Conservation (phyloP, 2,113 vertebrate species). For the Hippocampus barbouri region DNA sequence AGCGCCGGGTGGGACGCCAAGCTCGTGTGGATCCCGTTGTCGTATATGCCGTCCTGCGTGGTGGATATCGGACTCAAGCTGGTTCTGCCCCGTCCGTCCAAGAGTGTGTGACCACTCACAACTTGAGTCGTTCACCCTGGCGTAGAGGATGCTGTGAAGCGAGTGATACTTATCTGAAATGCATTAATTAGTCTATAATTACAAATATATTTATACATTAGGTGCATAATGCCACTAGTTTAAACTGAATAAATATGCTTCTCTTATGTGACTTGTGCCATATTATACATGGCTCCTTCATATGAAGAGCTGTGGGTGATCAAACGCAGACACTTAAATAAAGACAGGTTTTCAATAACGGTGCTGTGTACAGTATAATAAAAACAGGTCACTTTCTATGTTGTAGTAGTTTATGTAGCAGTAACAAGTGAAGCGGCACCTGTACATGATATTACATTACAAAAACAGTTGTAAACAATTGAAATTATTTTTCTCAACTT, state of each 20-base stretch:
- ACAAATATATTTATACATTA: constrained; percentile 5
- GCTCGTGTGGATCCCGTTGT: constrained; percentile 86
- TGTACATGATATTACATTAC: no score
- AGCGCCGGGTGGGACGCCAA: constrained; percentile 95
- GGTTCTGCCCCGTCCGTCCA: constrained; percentile 81
- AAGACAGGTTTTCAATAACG: constrained; percentile 13
- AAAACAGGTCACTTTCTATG: not conserved
- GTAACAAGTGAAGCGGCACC: not conserved
- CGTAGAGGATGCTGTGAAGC: not conserved
- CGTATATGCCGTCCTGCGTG: constrained; percentile 84
- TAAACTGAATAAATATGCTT: not conserved
- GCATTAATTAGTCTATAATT: constrained; percentile 10
- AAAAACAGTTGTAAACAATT: not conserved
- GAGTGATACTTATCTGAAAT: constrained; percentile 16
- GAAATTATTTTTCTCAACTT: not conserved
- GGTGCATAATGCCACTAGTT: not conserved
- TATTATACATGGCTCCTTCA: constrained; percentile 27
- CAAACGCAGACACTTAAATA: constrained; percentile 13
- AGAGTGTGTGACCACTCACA: constrained; percentile 55
- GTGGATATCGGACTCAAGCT: constrained; percentile 77
- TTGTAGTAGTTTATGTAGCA: not conserved
- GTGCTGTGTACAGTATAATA: not conserved
- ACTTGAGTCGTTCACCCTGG: not conserved
- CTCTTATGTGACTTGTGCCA: constrained; percentile 28
- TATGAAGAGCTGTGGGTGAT: constrained; percentile 2